These are phyloP conservation scores for Ctenicera cuprea DNA, from an alignment of 2,888 invertebrate species.

Conservation along the genomic window DNA sequence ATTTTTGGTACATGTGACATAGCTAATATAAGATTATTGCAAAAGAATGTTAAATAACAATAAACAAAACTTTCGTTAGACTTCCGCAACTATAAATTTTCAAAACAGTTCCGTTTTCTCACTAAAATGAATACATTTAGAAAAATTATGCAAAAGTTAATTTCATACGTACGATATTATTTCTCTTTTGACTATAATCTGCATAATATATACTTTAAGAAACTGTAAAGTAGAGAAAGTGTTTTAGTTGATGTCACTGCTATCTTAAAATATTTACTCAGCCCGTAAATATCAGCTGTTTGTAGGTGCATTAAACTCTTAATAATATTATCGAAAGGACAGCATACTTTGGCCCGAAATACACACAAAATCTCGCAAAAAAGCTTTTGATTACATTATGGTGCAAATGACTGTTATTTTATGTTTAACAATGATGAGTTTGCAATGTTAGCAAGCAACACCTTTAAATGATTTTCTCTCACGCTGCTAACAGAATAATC, in stretches of 20 bases:
- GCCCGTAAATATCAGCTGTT: constrained; percentile 16
- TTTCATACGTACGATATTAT: not conserved
- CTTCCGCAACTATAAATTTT: too few species aligned
- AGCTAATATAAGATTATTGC: too few species aligned
- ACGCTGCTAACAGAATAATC: constrained; percentile 16
- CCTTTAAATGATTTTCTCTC: constrained; percentile 10
- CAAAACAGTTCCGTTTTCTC: too few species aligned
- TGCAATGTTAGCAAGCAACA: constrained; percentile 5
- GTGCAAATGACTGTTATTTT: not conserved
- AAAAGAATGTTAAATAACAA: too few species aligned
- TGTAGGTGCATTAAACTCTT: constrained; percentile 7
- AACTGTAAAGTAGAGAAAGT: constrained; percentile 19
- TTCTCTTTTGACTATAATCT: not conserved
- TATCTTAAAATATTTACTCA: constrained; percentile 14
- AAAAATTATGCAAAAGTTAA: constrained; percentile 15
- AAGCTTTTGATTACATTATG: not conserved
- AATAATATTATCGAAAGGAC: constrained; percentile 13
- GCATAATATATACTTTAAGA: constrained; percentile 13
- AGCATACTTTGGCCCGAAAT: not conserved
- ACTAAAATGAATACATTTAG: too few species aligned
- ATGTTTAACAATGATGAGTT: constrained; percentile 6
- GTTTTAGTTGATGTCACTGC: constrained; percentile 22
- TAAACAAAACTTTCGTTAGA: too few species aligned
- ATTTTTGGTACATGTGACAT: too few species aligned
- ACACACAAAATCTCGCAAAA: not conserved